phyloP scores from a whole-genome alignment of 1,140 invertebrate species.

The Neodiprion lecontei region DNA sequence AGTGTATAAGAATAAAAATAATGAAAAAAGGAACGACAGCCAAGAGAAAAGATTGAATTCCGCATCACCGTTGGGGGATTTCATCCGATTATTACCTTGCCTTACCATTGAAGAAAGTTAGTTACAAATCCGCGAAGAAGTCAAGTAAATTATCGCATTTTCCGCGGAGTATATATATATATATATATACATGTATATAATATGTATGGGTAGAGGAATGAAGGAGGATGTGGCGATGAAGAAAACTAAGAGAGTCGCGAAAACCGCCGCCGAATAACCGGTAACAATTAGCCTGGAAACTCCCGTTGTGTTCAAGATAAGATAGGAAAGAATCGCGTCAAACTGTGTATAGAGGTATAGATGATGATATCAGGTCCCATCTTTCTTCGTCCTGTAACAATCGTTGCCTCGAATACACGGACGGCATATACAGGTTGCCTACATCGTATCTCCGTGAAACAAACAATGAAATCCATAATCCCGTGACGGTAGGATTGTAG shows the following conservation, averaged over 20 bases:
- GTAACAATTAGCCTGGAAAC: constrained; percentile 1
- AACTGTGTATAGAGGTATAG: no score
- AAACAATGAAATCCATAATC: no score
- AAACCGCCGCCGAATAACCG: background rate
- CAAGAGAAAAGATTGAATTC: background rate
- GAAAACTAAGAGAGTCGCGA: background rate
- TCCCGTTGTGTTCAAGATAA: background rate
- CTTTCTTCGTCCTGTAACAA: no score
- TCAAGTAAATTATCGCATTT: background rate
- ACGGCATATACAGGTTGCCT: no score
- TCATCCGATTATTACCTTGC: background rate
- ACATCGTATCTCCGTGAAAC: no score
- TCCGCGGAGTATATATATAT: no score
- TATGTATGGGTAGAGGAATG: background rate
- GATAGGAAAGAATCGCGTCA: background rate
- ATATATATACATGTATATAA: no score
- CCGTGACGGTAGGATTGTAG: no score
- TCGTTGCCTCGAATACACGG: no score
- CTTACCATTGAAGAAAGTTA: background rate
- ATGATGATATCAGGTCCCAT: no score
- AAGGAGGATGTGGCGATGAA: background rate
- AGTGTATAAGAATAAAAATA: background rate
- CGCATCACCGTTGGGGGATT: background rate
- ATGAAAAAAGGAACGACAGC: background rate
- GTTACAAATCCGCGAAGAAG: background rate